Evolutionary conservation across 2,797 vertebrate species (phyloP), one percentile per base, ranked within the genome.

Genomic region (Helostoma temminkii): DNA sequence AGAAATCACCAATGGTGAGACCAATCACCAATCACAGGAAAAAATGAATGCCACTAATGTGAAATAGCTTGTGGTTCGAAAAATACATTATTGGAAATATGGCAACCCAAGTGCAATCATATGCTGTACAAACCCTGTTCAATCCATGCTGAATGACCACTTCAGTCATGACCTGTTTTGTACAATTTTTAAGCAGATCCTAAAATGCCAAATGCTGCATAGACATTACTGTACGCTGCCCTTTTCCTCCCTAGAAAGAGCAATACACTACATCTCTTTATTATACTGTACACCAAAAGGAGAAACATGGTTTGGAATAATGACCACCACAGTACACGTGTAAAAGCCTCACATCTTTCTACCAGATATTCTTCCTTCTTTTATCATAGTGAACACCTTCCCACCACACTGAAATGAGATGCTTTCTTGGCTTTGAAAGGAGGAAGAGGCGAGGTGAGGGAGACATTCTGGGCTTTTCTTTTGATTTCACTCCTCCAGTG

Each of bases 401-500:
- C 2, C 15, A 65, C 58, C 25, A 19, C 37, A 55, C 26, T 52
- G 39, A 66, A 71, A 76, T 72, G 0, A 34, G 50, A 74, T 74
- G 46, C 36, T 80, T 61, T 62, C 34, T 71, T 68, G 34, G 64
- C 25, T 76, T 68, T 39, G 21, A 32, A 55, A 48, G 26, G 49
- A 75, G 62, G 64, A 78, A 55, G 56, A 79, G 50, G 66, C 9
- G 28, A 78, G 49, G 36, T 68, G 49, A 34, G 41, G 56, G 55
- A 75, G 52, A 67, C 52, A 68, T 74, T 76, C 42, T 82, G 46
- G 37, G 54, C 58, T 81, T 57, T 70, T 16, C 45, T 69, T 90
- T 79, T 82, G 62, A 83, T 76, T 66, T 78, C 61, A 46, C 76
- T 85, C 78, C 80, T 67, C 72, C 66, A 9, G 60, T 32, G 66